Conservation (phyloP, 2,797 vertebrate species). For the Spheniscus humboldti region DNA sequence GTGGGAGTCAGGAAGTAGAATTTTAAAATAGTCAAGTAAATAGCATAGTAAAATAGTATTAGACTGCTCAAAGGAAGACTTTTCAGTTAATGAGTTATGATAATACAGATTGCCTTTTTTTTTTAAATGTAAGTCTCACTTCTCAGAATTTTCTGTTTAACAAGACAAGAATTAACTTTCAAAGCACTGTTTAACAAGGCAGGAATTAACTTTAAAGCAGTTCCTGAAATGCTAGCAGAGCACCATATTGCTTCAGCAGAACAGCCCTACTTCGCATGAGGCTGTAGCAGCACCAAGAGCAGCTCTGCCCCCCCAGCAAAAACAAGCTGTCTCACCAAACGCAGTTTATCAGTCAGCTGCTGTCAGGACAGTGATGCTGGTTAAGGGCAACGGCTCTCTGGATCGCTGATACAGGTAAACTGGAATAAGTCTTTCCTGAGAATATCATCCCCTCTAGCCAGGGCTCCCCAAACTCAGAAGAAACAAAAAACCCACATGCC, state of each 20-base stretch:
- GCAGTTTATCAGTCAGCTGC: neutral
- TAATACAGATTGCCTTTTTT: fast-evolving
- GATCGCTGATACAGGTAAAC: neutral
- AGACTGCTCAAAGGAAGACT: neutral
- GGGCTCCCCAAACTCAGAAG: neutral
- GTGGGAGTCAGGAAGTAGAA: neutral
- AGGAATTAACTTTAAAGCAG: neutral
- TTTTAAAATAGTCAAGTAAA: neutral
- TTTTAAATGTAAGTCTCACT: neutral
- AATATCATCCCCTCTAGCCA: neutral
- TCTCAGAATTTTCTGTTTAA: neutral
- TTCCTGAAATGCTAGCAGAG: neutral
- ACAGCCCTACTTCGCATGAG: neutral
- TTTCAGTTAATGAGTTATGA: neutral
- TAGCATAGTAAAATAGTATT: neutral
- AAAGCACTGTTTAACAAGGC: neutral
- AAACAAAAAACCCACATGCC: neutral
- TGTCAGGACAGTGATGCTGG: neutral
- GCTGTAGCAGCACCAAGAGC: neutral
- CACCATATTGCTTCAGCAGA: neutral
- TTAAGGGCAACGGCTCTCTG: neutral
- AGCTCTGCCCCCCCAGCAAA: neutral
- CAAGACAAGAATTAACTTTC: neutral
- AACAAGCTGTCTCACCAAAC: neutral
- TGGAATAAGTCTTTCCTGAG: neutral